Evolutionary conservation across 2,888 invertebrate species (phyloP), one percentile per base, ranked within the genome.

Genomic region (Plagodis dolabraria): DNA sequence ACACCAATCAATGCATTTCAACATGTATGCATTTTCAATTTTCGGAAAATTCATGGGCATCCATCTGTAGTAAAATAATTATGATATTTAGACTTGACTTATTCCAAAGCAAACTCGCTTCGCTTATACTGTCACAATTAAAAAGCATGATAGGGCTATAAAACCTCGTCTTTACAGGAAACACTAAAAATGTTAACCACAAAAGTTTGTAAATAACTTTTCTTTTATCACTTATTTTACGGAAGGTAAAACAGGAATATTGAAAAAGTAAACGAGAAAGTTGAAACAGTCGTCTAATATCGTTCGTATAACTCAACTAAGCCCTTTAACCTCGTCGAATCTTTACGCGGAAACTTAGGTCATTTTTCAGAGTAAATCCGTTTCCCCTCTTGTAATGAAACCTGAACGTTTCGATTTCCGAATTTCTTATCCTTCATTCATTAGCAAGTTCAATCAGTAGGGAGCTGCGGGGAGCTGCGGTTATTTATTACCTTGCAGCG

Each of bases 381-480:
- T 75, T 22, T 74, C 75, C 77, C 74, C 73, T 74, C 68, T 67
- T 35, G 61, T 75, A 71, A 74, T 71, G 74, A 72, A 77, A 76
- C 73, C 75, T 67, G 72, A 73, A 79, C 75, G 79, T 81, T 86
- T 83, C 87, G 87, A 89, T 89, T 86, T 86, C 79, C 82, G 83
- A 80, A 86, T 88, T 89, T 86, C 87, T 89, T 90, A 88, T 90
- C 85, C 88, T 86, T 86, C 90, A 84, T 90, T 92, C 90, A 92
- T 92, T 92, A 92, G 87, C 89, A 89, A 91, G 91, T 92, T 92
- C 92, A 92, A 92, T 91, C 92, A 92, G 89, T 82, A 83, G 83
- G 82, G 85, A 43, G 43, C 43, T 43, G 43, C 12, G 43, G 43
- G 78, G 54, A 36, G 34, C 82, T 87, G 89, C 67, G 90, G 92